A percentile compares a stretch with the other conserved stretches of the same genome.
These are phyloP conservation scores for Ips typographus DNA, from an alignment of 1,140 invertebrate species.

Conservation along the genomic window DNA sequence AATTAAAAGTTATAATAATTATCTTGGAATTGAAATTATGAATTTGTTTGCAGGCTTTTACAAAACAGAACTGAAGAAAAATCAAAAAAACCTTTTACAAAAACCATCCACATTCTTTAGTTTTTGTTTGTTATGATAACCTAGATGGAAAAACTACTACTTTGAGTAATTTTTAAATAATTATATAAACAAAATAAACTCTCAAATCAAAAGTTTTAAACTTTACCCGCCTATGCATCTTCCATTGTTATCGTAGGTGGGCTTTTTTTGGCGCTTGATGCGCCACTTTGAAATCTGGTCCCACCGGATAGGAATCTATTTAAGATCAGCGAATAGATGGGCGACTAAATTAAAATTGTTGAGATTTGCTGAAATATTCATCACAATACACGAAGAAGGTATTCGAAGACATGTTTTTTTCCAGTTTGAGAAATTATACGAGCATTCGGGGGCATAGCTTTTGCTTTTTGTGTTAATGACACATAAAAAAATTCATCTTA, in stretches of 20 bases:
- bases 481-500: neutral
- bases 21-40: too few relatives aligned
- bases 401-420: constrained; percentile 43
- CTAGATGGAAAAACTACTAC: too few relatives aligned
- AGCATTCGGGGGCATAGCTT: neutral
- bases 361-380: constrained; percentile 47
- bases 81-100: too few relatives aligned
- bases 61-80: too few relatives aligned
- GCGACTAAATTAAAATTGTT: constrained; percentile 41
- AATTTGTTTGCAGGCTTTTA: too few relatives aligned
- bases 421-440: constrained; percentile 35
- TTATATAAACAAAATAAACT: too few relatives aligned
- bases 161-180: too few relatives aligned
- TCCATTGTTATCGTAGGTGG: constrained; percentile 39
- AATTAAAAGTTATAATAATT: too few relatives aligned
- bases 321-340: constrained; percentile 38
- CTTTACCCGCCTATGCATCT: constrained; percentile 21
- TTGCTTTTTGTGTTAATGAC: neutral
- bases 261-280: constrained; percentile 40
- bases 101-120: too few relatives aligned
- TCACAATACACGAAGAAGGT: constrained; percentile 39
- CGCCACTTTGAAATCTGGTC: constrained; percentile 42
- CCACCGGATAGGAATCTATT: constrained; percentile 39
- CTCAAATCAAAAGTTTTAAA: neutral
- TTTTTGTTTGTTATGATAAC: too few relatives aligned